Evolutionary conservation across 2,888 invertebrate species (phyloP).

Genomic region (Tryphoninae sp.): DNA sequence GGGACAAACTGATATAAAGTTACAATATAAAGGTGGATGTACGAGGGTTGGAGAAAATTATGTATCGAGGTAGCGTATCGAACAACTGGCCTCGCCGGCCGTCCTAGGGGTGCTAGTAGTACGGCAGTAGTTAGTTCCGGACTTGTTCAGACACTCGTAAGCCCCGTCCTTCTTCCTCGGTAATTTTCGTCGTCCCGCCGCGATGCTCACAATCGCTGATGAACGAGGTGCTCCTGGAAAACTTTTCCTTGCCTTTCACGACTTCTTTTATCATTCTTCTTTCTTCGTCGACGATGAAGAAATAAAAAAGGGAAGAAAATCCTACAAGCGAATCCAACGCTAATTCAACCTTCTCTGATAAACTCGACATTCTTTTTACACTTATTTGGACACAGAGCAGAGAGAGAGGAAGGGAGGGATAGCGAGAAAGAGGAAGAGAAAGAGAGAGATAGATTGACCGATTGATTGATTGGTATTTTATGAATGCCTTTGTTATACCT

Average conservation of each 20-base stretch:
- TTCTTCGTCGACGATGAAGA: not conserved
- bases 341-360: constrained; percentile 44
- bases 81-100: constrained; percentile 22
- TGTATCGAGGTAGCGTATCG: constrained; percentile 33
- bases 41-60: constrained; percentile 11
- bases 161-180: constrained; percentile 25
- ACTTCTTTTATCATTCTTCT: constrained; percentile 6
- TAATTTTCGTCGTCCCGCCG: not conserved
- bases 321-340: constrained; percentile 42
- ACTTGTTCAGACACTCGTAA: constrained; percentile 52
- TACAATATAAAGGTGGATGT: constrained; percentile 2
- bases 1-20: not conserved
- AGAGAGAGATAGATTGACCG: constrained; percentile 5
- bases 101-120: constrained; percentile 8
- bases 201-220: constrained; percentile 49
- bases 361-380: constrained; percentile 51
- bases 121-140: constrained; percentile 55
- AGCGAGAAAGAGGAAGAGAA: not conserved
- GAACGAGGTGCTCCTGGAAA: constrained; percentile 47
- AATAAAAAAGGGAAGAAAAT: not conserved
- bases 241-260: constrained; percentile 24
- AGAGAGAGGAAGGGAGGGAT: constrained; percentile 11
- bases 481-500: too few relatives aligned
- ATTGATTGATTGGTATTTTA: too few relatives aligned
- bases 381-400: constrained; percentile 34